These are phyloP conservation scores for Electrophaes corylata DNA, from an alignment of 2,888 invertebrate species.

Conservation along the genomic window DNA sequence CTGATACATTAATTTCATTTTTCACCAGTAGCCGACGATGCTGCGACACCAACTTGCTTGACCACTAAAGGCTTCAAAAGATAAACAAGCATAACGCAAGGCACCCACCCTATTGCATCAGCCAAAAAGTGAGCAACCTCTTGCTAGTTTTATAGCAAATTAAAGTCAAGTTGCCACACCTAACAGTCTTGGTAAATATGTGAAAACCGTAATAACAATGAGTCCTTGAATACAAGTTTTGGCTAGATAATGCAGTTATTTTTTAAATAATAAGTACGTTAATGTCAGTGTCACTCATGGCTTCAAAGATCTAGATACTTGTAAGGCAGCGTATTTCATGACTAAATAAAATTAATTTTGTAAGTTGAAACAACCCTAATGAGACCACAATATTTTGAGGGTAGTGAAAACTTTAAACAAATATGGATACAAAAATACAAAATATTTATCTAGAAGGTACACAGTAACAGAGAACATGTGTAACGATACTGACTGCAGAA, in stretches of 20 bases:
- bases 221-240: constrained; percentile 33
- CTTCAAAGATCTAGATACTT: too few relatives aligned
- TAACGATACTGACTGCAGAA: too few relatives aligned
- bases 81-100: constrained; percentile 68
- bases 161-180: constrained; percentile 59
- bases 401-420: background rate
- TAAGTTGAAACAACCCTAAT: background rate
- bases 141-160: constrained; percentile 55
- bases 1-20: constrained; percentile 47
- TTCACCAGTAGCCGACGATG: constrained; percentile 47
- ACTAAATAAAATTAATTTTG: background rate
- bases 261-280: too few relatives aligned
- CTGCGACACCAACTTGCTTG: constrained; percentile 52
- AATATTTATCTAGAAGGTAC: too few relatives aligned
- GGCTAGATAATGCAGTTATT: constrained; percentile 19
- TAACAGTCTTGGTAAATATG: constrained; percentile 45
- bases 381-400: too few relatives aligned
- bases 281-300: too few relatives aligned
- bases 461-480: too few relatives aligned
- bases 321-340: background rate
- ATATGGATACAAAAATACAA: too few relatives aligned
- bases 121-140: constrained; percentile 67
- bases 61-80: constrained; percentile 43
- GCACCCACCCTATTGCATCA: constrained; percentile 73
- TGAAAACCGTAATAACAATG: constrained; percentile 40